Conservation (phyloP, 2,888 invertebrate species). For the Hirtodrosophila cameraria region DNA sequence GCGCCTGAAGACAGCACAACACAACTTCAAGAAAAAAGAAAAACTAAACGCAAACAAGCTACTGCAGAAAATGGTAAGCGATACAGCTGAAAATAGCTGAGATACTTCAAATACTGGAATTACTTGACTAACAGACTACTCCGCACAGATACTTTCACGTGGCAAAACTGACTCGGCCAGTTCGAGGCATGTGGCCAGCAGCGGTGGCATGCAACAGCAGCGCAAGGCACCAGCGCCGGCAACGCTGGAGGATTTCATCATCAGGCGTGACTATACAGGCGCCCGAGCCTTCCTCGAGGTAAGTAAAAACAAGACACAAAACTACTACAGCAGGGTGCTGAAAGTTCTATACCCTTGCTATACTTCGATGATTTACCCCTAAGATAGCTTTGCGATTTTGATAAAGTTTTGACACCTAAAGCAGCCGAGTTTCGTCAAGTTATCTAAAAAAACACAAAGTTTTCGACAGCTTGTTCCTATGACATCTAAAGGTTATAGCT, state of each 20-base stretch:
- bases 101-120: conserved; percentile 24
- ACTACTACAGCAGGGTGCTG: no score
- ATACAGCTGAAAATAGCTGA: conserved; percentile 26
- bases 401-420: no score
- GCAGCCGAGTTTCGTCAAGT: no score
- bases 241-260: conserved; percentile 94
- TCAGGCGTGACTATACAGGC: conserved; percentile 96
- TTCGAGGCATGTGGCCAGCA: conserved; percentile 73
- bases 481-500: no score
- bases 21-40: conserved; percentile 8
- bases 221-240: conserved; percentile 86
- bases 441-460: no score
- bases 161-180: conserved; percentile 90
- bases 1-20: conserved; percentile 25
- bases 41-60: conserved; percentile 24
- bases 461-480: no score
- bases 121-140: conserved; percentile 27
- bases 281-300: conserved; percentile 97
- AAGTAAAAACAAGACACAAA: no score
- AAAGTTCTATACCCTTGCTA: no score
- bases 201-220: conserved; percentile 54
- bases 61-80: conserved; percentile 62
- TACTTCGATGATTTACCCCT: no score
- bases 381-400: no score
- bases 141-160: conserved; percentile 90